Base-by-base conservation (phyloP, 2,797 vertebrate species). In the Sorex maritimensis region DNA sequence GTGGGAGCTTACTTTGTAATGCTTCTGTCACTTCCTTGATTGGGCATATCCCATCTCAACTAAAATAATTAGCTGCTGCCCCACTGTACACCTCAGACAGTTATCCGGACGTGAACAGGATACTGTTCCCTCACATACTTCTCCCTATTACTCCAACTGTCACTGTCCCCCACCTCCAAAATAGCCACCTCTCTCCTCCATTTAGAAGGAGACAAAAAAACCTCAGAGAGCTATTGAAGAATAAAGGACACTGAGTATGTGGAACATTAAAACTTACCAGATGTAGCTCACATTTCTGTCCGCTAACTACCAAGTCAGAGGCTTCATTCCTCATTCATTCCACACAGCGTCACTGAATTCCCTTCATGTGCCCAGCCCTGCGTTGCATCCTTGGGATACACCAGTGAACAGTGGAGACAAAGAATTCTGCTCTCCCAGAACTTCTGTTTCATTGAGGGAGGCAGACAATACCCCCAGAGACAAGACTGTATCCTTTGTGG, bases 141-240 rank as follows among this genome's bases (percentile, higher is more conserved):
- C 49, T 83, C n/a, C 68, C 63, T 24, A 2, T 28, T 9, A 11
- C 17, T 1, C 2, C 21, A 84, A 28, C 11, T 41, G 1, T 24
- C 55, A 83, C 6, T 17, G 5, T 12, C 52, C 84, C 77, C 77
- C 49, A 14, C 58, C 17, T 17, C 17, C 92, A 61, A 24, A 41
- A 28, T 0, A 1, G 63, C 15, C 52, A 86, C 75, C 79, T 84
- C 73, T 74, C 41, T 46, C 58, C 30, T 61, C 58, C 34, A 89
- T 46, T 74, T 71, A 89, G 38, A 93, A 74, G 46, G 6, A 79
- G 2, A 82, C 26, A 44, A 75, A 19, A 19, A 72, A 72, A 19
- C 46, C 34, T 63, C 78, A 91, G 79, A 86, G 44, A 94, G 84
- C 90, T 55, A 90, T 23, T 88, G 81, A 81, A 67, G 86, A 87